Percentiles rank a stretch among this genome's conserved stretches.
phyloP scores from a whole-genome alignment of 2,113 vertebrate species.

The Heterocephalus glaber region DNA sequence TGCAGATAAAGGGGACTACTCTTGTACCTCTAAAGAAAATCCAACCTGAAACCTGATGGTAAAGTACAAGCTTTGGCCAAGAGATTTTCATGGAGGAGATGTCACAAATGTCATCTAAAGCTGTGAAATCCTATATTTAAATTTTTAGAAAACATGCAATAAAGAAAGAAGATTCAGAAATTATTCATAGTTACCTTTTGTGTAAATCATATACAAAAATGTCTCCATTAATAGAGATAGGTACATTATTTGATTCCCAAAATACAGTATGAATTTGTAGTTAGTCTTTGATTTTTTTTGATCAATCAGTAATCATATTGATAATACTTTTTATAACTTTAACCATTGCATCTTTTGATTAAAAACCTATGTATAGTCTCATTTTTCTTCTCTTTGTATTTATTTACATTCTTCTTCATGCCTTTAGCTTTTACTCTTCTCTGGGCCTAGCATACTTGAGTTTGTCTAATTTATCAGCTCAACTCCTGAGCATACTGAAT shows the following conservation, averaged over 20 bases:
- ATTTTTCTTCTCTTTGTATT: constrained; percentile 36
- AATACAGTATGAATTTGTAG: neutral
- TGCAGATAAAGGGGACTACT: neutral
- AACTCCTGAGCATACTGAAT: neutral
- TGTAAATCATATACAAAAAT: neutral
- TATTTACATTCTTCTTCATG: neutral
- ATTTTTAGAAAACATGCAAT: neutral
- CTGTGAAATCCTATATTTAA: neutral
- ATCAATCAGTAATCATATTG: neutral
- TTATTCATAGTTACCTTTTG: neutral
- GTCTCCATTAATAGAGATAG: neutral
- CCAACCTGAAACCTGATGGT: neutral
- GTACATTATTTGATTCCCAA: neutral
- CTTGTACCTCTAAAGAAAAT: constrained; percentile 6
- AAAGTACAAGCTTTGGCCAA: neutral
- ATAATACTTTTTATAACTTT: constrained; percentile 20
- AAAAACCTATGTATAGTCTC: neutral
- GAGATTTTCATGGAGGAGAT: neutral
- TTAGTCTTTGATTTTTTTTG: neutral
- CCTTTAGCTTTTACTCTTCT: neutral
- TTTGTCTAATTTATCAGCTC: neutral
- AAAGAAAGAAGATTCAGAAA: neutral
- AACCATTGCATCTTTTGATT: neutral
- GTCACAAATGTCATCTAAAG: neutral
- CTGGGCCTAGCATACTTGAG: neutral